Base-by-base conservation (phyloP, 2,797 vertebrate species). In the Pseudochirops corinnae region DNA sequence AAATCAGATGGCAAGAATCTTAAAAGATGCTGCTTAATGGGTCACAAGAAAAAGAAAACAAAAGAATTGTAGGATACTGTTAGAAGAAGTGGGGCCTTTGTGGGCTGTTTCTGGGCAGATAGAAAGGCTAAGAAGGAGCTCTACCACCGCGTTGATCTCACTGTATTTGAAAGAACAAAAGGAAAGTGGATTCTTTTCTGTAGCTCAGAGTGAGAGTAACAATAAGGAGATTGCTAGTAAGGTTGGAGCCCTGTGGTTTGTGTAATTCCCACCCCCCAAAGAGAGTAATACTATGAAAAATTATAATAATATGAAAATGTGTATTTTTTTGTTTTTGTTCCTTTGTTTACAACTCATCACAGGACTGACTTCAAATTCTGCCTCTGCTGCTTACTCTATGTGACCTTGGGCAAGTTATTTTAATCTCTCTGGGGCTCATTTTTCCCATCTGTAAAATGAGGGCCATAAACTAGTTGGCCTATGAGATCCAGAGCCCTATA, bases 91-190 rank as follows among this genome's bases (percentile, higher is more conserved):
- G 56, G 87, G 56, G 53, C 60, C 57, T 96, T 97, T 97, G 96
- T 97, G 92, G 31, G 92, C 58, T 46, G 0, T 93, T 97, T 97
- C 53, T 95, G 24, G 62, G 92, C 95, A 95, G 93, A 97, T 74
- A 90, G 94, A 94, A 97, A 97, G 91, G 94, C 94, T 60, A 50
- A 95, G 92, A 67, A 90, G 95, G 56, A 74, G 94, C 94, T 46
- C 67, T 92, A 93, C 92, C 9, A 67, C 60, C 21, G 24, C 18
- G 1, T 0, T n/a, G 55, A 91, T 93, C 92, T 53, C 62, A 28
- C 39, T 92, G 82, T 93, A 93, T 87, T 91, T 67, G 50, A 96
- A 94, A 92, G 96, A 97, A 97, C 93, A 97, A 97, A 97, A 93
- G 95, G 90, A 97, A 96, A 96, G 94, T 26, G 93, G 96, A 93